Evolutionary conservation across 2,888 invertebrate species (phyloP), one percentile per base, ranked within the genome.

Genomic region (Hydroisotoma schaefferi): DNA sequence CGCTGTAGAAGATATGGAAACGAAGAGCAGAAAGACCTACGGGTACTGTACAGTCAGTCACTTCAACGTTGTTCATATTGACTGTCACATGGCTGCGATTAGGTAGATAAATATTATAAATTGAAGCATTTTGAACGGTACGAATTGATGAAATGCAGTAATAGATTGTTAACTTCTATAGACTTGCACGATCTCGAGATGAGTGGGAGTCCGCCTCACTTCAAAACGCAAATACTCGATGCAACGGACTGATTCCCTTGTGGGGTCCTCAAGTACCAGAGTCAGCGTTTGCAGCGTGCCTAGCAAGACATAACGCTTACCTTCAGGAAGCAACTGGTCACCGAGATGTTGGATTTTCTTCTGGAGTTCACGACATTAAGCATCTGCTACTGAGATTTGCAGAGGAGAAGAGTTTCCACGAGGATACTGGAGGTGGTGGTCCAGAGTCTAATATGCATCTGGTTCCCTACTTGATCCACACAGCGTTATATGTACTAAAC

Each of bases 151-250:
- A 29, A 38, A n/a, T 22, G 4, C 38, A 26, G 15, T 22, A 23
- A 23, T 53, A 53, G 10, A 6, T 5, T 33, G 2, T 33, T 18
- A 33, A 27, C n/a, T 53, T 54, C 48, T 20, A 18, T 54, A 81
- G 82, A 58, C 77, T 84, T 70, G 84, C 85, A 0, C 78, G 85
- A 22, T 83, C 81, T 22, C 84, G 97, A 59, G 95, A 97, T 74
- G 97, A 98, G 78, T 98, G 97, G 98, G 97, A 97, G 76, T 91
- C 94, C 63, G 98, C 98, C 0, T 93, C 94, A 4, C 80, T 99
- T 43, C 98, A 98, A 79, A 99, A 99, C 78, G 95, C 95, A 1
- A 97, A 97, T 75, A 98, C 97, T 0, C 88, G 90, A 69, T 98
- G 98, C 79, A 99, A 99, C 78, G 97, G 97, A 0, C 79, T 99